phyloP scores from a whole-genome alignment of 2,888 invertebrate genomes.

The Crossocerus cetratus region DNA sequence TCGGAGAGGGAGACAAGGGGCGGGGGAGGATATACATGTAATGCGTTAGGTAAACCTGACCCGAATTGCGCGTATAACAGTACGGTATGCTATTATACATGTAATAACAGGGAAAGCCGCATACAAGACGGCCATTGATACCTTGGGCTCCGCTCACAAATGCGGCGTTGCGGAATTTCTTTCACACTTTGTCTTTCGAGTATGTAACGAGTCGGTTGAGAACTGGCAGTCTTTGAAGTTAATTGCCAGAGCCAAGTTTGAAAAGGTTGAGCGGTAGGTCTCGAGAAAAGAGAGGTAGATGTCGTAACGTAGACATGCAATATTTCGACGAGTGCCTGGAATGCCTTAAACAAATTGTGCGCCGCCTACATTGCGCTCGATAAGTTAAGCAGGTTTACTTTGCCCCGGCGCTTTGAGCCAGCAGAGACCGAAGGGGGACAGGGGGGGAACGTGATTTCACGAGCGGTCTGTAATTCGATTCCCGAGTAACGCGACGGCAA shows the following conservation, averaged over 20 bases:
- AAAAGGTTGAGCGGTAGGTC: too few relatives aligned
- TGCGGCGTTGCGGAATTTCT: too few relatives aligned
- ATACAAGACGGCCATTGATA: not conserved
- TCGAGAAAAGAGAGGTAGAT: too few relatives aligned
- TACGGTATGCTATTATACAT: not conserved
- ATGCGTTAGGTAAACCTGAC: slow-evolving; percentile 6
- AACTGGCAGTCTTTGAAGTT: too few relatives aligned
- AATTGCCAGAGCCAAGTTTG: too few relatives aligned
- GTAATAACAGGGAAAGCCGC: not conserved
- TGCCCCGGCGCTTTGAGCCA: slow-evolving; percentile 25
- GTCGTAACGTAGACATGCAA: too few relatives aligned
- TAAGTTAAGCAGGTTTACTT: too few relatives aligned
- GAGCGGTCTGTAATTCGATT: slow-evolving; percentile 37
- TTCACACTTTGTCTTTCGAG: too few relatives aligned
- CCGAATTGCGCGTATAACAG: not conserved
- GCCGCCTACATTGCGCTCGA: too few relatives aligned
- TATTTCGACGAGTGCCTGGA: too few relatives aligned
- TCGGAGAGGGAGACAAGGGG: not conserved
- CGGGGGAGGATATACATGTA: not conserved
- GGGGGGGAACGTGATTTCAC: slow-evolving; percentile 15
- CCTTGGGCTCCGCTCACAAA: not conserved
- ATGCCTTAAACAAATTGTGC: too few relatives aligned
- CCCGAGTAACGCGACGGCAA: slow-evolving; percentile 17
- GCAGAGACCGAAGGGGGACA: slow-evolving; percentile 18
- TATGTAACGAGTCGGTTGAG: too few relatives aligned